Evolutionary conservation across 2,888 invertebrate species (phyloP), one percentile per base, ranked within the genome.

Genomic region (Crioceris asparagi): DNA sequence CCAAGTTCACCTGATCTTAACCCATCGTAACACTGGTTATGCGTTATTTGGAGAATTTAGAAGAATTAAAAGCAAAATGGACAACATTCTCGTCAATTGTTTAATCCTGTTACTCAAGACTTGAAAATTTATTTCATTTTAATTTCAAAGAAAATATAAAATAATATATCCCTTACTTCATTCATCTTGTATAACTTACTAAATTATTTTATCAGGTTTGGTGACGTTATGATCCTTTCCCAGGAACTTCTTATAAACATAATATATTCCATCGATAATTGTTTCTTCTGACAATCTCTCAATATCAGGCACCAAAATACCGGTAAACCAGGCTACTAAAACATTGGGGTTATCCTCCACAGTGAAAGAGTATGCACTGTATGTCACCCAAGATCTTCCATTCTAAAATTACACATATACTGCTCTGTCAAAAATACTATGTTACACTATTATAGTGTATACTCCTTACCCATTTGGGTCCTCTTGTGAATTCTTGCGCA

Each of bases 261-360:
- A 41, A 47, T 77, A 74, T 12, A 43, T 38, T 25, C 67, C 69
- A 12, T 66, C 53, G 7, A 59, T 51, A 4, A 79, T 63, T 36
- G 70, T 67, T 12, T 39, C 38, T 29, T 74, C 69, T 0, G 69
- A 53, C 34, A 76, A 52, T 2, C 57, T 61, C 57, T 84, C 83
- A 64, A 80, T 72, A 33, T 69, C 57, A 38, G 71, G 67, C 3
- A 81, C 77, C 44, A 70, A 69, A 14, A 67, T 61, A 4, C 81
- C 80, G 32, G 70, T 67, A 14, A 81, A 66, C 81, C 83, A 83
- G 1, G 71, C 77, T 35, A 74, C 68, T n/a, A 83, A 54, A 5
- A 78, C 64, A 25, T 69, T 67, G 1, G 75, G 71, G 49, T 78
- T 74, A 7, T 41, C 36, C 18, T 44, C 39, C 7, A 38, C 45